Conservation (phyloP, 2,888 invertebrate genomes). For the Rapana venosa region DNA sequence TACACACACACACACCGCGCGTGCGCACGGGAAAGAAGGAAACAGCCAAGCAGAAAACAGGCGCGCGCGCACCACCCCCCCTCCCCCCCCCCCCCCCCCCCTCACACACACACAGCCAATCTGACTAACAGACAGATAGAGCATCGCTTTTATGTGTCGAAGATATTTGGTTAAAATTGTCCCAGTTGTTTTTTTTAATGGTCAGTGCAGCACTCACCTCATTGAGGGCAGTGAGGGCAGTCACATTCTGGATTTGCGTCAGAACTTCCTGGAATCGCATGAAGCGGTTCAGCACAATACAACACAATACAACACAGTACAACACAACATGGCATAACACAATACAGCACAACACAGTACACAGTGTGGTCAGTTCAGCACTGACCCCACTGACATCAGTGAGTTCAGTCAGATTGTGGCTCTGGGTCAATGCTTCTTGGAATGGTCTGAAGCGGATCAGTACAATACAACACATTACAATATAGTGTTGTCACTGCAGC, state of each 20-base stretch:
- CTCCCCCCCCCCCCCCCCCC: too few species aligned
- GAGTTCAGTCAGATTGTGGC: neutral
- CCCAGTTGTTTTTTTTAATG: too few species aligned
- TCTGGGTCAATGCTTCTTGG: constrained; percentile 28
- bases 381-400: constrained; percentile 50
- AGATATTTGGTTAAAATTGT: too few species aligned
- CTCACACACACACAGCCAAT: too few species aligned
- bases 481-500: neutral
- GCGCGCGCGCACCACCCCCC: too few species aligned
- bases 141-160: too few species aligned
- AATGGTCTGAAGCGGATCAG: constrained; percentile 47
- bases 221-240: too few species aligned
- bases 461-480: neutral
- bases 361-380: neutral
- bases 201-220: too few species aligned
- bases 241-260: neutral
- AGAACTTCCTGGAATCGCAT: neutral
- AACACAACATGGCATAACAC: neutral
- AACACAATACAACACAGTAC: neutral
- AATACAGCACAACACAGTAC: neutral
- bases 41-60: too few species aligned
- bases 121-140: too few species aligned
- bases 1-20: too few species aligned
- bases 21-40: too few species aligned
- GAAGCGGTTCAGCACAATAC: neutral